Conservation (phyloP, 2,888 invertebrate species). For the Morpho deidamia region DNA sequence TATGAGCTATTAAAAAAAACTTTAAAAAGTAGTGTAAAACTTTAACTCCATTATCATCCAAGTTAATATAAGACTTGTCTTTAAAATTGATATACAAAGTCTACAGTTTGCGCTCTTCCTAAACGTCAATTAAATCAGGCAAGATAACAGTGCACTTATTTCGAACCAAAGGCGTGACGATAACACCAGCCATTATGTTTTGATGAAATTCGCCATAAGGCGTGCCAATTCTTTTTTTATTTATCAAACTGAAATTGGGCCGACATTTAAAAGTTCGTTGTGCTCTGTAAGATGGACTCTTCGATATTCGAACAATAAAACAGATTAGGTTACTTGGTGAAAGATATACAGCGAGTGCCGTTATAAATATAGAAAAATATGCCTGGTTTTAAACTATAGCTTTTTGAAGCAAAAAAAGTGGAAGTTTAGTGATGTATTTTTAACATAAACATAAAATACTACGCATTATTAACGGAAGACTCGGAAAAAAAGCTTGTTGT, state of each 20-base stretch:
- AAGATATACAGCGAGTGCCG: not conserved
- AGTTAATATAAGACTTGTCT: too few species aligned
- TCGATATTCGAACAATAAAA: slow-evolving; percentile 5
- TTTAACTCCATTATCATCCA: too few species aligned
- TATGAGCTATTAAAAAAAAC: too few species aligned
- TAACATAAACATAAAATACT: too few species aligned
- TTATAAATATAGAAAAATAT: not conserved
- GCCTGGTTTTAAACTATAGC: not conserved
- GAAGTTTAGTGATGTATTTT: too few species aligned
- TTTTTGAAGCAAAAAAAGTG: not conserved
- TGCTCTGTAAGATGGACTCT: slow-evolving; percentile 1
- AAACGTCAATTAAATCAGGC: slow-evolving; percentile 25
- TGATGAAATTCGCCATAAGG: slow-evolving; percentile 31
- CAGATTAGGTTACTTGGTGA: not conserved
- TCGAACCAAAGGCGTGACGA: slow-evolving; percentile 29
- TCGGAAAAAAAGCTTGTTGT: too few species aligned
- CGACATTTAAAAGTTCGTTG: slow-evolving; percentile 11
- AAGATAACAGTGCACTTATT: slow-evolving; percentile 39
- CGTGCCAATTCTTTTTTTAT: slow-evolving; percentile 30
- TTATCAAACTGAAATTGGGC: slow-evolving; percentile 27
- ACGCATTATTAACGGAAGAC: too few species aligned
- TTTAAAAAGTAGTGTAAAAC: too few species aligned
- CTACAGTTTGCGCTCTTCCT: not conserved
- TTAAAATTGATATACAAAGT: not conserved
- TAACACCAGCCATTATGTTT: slow-evolving; percentile 36